Base-by-base conservation (phyloP, 2,113 vertebrate species). In the Nestor notabilis region DNA sequence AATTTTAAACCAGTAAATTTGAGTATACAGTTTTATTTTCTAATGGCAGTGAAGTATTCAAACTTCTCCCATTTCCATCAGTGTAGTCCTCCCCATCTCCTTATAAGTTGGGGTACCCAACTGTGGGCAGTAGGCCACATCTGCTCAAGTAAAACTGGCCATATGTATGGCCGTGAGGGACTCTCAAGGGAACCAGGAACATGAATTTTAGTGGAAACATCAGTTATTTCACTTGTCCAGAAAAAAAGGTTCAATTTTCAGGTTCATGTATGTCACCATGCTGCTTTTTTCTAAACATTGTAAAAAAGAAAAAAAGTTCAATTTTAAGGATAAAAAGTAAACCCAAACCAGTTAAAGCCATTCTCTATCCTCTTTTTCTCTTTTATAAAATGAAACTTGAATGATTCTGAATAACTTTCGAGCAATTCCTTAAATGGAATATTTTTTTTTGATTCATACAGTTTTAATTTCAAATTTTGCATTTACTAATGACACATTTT, bases 381-480 rank as follows among this genome's bases (percentile, higher is more conserved):
- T 70, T 75, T 35, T 23, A 2, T 37, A 33, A 83, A 61, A 61
- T 12, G 8, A 50, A 91, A 46, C 33, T n/a, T 17, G 28, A 37
- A 10, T 68, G 44, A 50, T 47, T 82, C 13, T 66, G 24, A 64
- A 10, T 24, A 79, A 81, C 33, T 66, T 78, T 23, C 35, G 11
- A 68, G 41, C 7, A 60, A 37, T 69, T 71, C 29, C 7, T 68
- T 37, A 17, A 78, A 49, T 60, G 31, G 41, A 77, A 4, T 31
- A 17, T 10, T 84, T 20, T 49, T 50, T 88, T 85, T 79, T n/a
- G 7, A 7, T 35, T 68, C 6, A 18, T 27, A 7, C 6, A 52
- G 55, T 72, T 94, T 41, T 71, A 85, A 91, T 91, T 87, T 91
- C 47, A 94, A 89, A 96, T 94, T 97, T 97, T 13, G 4, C 61